Evolutionary conservation across 2,888 invertebrate species (phyloP), one percentile per base, ranked within the genome.

Genomic region (Smittia sp.): DNA sequence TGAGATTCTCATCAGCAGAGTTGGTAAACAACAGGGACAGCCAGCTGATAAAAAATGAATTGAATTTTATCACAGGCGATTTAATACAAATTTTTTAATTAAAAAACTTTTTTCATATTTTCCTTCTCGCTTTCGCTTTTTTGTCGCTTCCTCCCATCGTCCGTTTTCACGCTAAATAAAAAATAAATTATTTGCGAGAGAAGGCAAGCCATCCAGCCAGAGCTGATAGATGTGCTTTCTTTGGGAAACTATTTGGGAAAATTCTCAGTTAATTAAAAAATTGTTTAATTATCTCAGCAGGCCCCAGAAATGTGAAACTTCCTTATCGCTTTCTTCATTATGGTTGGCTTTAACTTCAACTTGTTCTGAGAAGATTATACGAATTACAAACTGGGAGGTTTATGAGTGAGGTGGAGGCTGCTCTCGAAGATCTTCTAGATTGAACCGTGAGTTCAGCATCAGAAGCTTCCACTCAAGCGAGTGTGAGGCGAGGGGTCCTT

Each of bases 31-130:
- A 67, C n/a, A 38, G 39, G 27, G 41, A 67, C 67, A 67, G 32
- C 62, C 38, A 32, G 27, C 62, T 72, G 72, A 72, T 72, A 72
- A 72, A 73, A 73, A 73, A 65, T 73, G 63, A 73, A 73, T 73
- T 73, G 73, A 73, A 73, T 73, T 73, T 73, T 73, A 73, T 73
- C 73, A 65, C 73, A 73, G 65, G 46, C 65, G 65, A 65, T 73
- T 65, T 73, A 73, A 65, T 65, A 63, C 41, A 73, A 73, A 65
- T 65, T 73, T 73, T 73, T 73, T 65, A 73, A 65, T 73, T 65
- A 73, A 73, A 73, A 73, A 73, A 41, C 65, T 73, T 73, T 73
- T 72, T 58, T 69, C 54, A 52, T 69, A 27, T 54, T 62, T 22
- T 38, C 41, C 52, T 62, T 52, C 25, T 72, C 62, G 22, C 41